Conservation (phyloP, 2,113 vertebrate genomes). For the Eidolon helvum region DNA sequence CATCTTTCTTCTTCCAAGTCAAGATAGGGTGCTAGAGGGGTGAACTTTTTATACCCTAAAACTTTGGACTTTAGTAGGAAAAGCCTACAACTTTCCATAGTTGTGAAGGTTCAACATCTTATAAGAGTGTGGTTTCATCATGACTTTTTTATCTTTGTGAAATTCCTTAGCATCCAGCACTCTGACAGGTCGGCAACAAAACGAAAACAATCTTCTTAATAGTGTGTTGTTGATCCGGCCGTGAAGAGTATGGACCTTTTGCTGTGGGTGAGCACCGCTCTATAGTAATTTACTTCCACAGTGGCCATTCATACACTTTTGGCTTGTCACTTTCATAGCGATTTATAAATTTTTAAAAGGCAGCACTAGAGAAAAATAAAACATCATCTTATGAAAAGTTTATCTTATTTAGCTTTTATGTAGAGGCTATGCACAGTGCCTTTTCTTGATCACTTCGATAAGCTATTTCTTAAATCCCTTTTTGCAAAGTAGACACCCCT, state of each 20-base stretch:
- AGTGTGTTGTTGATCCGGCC: not conserved
- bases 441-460: not conserved
- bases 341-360: slow-evolving; percentile 51
- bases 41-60: not conserved
- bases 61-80: not conserved
- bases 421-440: not conserved
- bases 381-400: not conserved
- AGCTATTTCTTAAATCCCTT: not conserved
- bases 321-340: slow-evolving; percentile 19
- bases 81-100: not conserved
- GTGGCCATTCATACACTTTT: not conserved
- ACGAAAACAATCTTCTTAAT: not conserved
- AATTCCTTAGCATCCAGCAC: slow-evolving; percentile 6
- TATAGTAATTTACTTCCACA: not conserved
- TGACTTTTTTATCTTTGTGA: not conserved
- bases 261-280: not conserved
- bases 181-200: not conserved
- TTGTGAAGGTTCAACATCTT: not conserved
- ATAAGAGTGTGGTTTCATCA: not conserved
- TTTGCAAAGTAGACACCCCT: not conserved
- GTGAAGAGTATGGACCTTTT: not conserved
- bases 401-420: slow-evolving; percentile 8
- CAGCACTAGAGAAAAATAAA: slow-evolving; percentile 39
- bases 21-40: not conserved
- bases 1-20: not conserved